A percentile compares a stretch with the other conserved stretches of the same genome.
These are phyloP conservation scores for Salarias fasciatus DNA, from an alignment of 2,797 vertebrate genomes.

Conservation along the genomic window DNA sequence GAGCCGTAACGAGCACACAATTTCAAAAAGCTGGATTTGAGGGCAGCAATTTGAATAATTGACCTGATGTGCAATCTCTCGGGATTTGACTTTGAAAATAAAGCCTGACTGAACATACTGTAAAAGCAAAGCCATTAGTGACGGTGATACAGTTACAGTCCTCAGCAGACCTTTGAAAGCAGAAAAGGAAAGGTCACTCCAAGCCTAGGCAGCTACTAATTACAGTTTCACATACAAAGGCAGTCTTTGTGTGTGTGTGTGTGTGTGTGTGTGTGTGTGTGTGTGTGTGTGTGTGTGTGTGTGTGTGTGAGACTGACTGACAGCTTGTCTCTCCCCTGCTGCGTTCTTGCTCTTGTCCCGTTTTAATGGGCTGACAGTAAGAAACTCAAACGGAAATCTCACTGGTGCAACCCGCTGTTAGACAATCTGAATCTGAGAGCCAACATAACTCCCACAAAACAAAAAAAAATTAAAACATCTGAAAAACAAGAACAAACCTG, in stretches of 20 bases:
- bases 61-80: slow-evolving; percentile 8
- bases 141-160: slow-evolving; percentile 22
- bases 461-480: neutral
- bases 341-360: slow-evolving; percentile 51
- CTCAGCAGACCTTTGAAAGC: slow-evolving; percentile 34
- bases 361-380: slow-evolving; percentile 58
- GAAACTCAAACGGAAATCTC: slow-evolving; percentile 51
- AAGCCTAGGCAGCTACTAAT: slow-evolving; percentile 52
- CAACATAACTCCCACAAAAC: slow-evolving; percentile 5
- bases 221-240: slow-evolving; percentile 48
- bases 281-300: slow-evolving; percentile 32
- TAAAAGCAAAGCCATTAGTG: slow-evolving; percentile 9
- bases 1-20: neutral
- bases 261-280: slow-evolving; percentile 31
- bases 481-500: slow-evolving; percentile 4
- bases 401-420: slow-evolving; percentile 34
- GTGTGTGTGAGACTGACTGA: slow-evolving; percentile 40
- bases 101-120: slow-evolving; percentile 5
- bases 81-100: slow-evolving; percentile 13
- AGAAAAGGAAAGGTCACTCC: slow-evolving; percentile 53
- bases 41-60: slow-evolving; percentile 9
- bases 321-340: slow-evolving; percentile 54
- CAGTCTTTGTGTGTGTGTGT: slow-evolving; percentile 31
- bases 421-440: slow-evolving; percentile 31
- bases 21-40: neutral